phyloP scores from a whole-genome alignment of 2,888 invertebrate genomes.

The Euphydryas editha region DNA sequence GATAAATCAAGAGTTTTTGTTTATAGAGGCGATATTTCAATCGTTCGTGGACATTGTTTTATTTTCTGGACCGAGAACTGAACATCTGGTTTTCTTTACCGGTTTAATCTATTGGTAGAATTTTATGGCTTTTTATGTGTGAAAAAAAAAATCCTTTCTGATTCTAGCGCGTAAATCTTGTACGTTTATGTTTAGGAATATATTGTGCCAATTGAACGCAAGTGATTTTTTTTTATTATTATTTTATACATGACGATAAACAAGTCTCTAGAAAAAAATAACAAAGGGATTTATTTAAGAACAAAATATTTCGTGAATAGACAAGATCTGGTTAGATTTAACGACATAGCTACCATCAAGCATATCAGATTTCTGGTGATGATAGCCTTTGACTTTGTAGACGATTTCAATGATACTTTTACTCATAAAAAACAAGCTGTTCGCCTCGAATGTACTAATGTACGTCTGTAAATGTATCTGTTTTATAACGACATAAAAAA shows the following conservation, averaged over 20 bases:
- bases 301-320: conserved; percentile 1
- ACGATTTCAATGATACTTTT: neutral
- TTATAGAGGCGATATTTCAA: conserved; percentile 28
- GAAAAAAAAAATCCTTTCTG: neutral
- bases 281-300: too few relatives aligned
- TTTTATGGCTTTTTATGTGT: conserved; percentile 11
- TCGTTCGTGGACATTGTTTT: conserved; percentile 22
- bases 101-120: conserved; percentile 9
- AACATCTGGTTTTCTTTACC: conserved; percentile 31
- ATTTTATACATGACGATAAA: neutral
- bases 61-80: conserved; percentile 10
- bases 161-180: neutral
- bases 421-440: neutral
- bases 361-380: neutral
- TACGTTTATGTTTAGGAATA: neutral
- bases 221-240: neutral
- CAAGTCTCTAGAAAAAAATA: neutral
- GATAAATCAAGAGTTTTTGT: conserved; percentile 36
- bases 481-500: too few relatives aligned
- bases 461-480: too few relatives aligned
- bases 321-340: too few relatives aligned
- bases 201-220: neutral
- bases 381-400: neutral
- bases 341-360: neutral
- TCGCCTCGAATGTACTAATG: too few relatives aligned